Conservation (phyloP, 2,113 vertebrate species). For the Solea senegalensis region DNA sequence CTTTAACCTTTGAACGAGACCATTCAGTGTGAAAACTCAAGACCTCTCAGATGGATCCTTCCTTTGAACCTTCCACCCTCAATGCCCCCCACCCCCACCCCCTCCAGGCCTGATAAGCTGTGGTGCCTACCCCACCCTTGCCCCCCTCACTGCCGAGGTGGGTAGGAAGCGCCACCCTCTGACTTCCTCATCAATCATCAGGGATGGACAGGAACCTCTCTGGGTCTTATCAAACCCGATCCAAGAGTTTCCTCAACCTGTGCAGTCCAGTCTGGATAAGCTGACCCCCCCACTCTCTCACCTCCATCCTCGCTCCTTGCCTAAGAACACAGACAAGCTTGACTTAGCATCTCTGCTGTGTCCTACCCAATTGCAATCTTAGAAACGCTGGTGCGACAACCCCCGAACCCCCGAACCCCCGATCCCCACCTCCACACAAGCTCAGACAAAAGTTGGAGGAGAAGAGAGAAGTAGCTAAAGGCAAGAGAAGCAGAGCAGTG, state of each 20-base stretch:
- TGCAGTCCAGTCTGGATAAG: slow-evolving; percentile 83
- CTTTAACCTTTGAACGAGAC: slow-evolving; percentile 30
- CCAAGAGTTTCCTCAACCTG: slow-evolving; percentile 74
- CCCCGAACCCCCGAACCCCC: neutral
- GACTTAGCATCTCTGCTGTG: slow-evolving; percentile 40
- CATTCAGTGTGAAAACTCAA: slow-evolving; percentile 26
- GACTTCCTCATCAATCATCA: slow-evolving; percentile 77
- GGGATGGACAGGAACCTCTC: slow-evolving; percentile 73
- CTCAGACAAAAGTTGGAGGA: slow-evolving; percentile 46
- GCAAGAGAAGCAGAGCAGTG: slow-evolving; percentile 46
- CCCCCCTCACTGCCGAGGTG: slow-evolving; percentile 10
- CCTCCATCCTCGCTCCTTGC: neutral
- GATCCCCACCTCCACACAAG: slow-evolving; percentile 30
- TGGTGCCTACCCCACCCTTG: slow-evolving; percentile 54
- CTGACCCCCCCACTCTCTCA: slow-evolving; percentile 43
- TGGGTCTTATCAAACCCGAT: slow-evolving; percentile 63
- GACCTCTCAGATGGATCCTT: slow-evolving; percentile 33
- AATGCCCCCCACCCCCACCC: neutral
- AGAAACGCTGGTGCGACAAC: slow-evolving; percentile 18
- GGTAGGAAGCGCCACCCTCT: slow-evolving; percentile 60
- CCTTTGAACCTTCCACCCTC: slow-evolving; percentile 16
- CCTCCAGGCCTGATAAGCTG: slow-evolving; percentile 76
- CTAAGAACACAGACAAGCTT: slow-evolving; percentile 18
- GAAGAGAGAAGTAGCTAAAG: slow-evolving; percentile 39
- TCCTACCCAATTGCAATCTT: slow-evolving; percentile 27